Evolutionary conservation across 2,113 vertebrate species (phyloP), one percentile per base, ranked within the genome.

Genomic region (Enhydra lutris): DNA sequence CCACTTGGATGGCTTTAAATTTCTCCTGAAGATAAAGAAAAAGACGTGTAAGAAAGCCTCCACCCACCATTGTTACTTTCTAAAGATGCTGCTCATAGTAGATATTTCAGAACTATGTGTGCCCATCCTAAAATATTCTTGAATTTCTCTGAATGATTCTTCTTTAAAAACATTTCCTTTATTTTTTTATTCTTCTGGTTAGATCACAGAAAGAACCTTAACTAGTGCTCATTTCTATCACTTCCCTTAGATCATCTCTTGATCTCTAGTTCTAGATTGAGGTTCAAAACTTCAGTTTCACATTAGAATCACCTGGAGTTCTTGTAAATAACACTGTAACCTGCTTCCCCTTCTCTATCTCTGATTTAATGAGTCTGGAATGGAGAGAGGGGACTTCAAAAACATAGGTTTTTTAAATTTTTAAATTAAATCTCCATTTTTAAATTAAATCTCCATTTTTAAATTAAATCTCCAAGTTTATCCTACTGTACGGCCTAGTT

Each of bases 1-100:
- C 99, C 99, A 99, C 4, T 29, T 96, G 8, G 98, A 97, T 6
- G 99, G 98, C 15, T 99, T 97, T 24, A 99, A 3, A 55, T 99
- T 99, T 89, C 98, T 99, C 98, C 99, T 99, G 91, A 52, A 95
- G 76, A 50, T 85, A 86, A 88, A 61, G 97, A 95, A 17, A 63
- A 96, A 89, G 86, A 84, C 23, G 47, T 42, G 90, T 83, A 90
- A 96, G 95, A 61, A 67, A 74, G 2, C 31, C 29, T 73, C 3
- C 15, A 18, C 55, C n/a, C 9, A 91, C 21, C 9, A 39, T 0
- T 29, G 31, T 86, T 85, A 52, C 29, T 69, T 86, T 63, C 21
- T 29, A 89, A 39, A 81, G 15, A 47, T 45, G 15, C 29, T 26
- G 29, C 31, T 67, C 14, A 67, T 14, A 6, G 31, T n/a, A 69